phyloP scores from a whole-genome alignment of 2,113 vertebrate species.

The Apodemus speciosus region DNA sequence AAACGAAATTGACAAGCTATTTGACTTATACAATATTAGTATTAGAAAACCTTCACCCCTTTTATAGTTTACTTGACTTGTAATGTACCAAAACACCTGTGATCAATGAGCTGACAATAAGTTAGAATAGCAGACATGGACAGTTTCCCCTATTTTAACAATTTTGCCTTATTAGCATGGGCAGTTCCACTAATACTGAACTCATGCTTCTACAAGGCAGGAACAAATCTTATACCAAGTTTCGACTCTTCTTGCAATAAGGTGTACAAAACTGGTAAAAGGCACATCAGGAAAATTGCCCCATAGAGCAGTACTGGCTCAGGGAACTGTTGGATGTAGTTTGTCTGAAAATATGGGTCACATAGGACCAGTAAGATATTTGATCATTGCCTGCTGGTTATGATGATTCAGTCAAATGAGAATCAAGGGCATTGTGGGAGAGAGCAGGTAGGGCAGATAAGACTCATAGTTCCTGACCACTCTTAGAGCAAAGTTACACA shows the following conservation, averaged over 20 bases:
- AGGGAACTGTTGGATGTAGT: neutral
- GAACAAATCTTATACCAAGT: slow-evolving; percentile 46
- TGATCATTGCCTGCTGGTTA: neutral
- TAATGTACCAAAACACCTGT: slow-evolving; percentile 24
- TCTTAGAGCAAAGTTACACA: neutral
- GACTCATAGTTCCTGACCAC: neutral
- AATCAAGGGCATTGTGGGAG: neutral
- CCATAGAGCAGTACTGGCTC: rapidly evolving
- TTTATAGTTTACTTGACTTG: slow-evolving; percentile 64
- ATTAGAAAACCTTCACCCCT: slow-evolving; percentile 48
- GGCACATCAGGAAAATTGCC: neutral
- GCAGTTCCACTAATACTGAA: neutral
- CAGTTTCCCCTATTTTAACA: neutral
- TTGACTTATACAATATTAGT: neutral
- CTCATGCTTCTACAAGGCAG: slow-evolving; percentile 49
- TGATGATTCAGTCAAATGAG: neutral
- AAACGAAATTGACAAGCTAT: neutral
- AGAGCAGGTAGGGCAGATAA: neutral
- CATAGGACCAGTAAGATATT: neutral
- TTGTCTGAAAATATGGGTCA: neutral
- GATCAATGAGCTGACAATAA: neutral
- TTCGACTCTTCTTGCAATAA: slow-evolving; percentile 29
- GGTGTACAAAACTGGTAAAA: slow-evolving; percentile 56
- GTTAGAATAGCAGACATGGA: slow-evolving; percentile 25
- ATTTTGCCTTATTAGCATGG: neutral